Conservation (phyloP, 53 echinoderm and acorn worm species). For the Crossaster papposus region DNA sequence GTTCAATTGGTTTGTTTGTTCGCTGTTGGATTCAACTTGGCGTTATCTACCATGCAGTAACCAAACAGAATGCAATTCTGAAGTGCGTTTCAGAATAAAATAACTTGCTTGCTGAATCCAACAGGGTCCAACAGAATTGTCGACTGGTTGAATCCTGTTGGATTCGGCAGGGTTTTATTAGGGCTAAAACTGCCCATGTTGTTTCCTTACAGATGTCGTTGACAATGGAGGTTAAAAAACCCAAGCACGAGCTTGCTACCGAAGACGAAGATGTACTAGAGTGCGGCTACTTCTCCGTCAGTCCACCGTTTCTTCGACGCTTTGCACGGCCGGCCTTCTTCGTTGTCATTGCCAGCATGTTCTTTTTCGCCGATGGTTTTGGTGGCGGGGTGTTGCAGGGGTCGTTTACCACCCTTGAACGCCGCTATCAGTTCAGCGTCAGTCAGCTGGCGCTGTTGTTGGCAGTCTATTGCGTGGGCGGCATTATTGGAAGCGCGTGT, state of each 20-base stretch:
- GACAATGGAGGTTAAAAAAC: not conserved
- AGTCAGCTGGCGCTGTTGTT: not conserved
- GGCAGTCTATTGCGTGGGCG: not conserved
- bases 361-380: conserved; percentile 17
- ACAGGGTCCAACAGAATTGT: too few relatives aligned
- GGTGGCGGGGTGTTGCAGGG: conserved; percentile 14
- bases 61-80: too few relatives aligned
- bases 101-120: too few relatives aligned
- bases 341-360: not conserved
- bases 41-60: too few relatives aligned
- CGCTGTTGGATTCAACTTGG: too few relatives aligned
- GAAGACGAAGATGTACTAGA: not conserved
- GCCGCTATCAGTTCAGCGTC: conserved; percentile 14
- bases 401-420: conserved; percentile 3
- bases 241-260: not conserved
- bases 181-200: too few relatives aligned
- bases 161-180: too few relatives aligned
- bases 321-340: conserved; percentile 9
- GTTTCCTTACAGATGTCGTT: not conserved
- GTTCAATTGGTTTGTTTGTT: too few relatives aligned
- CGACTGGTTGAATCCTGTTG: too few relatives aligned
- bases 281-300: conserved; percentile 10
- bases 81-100: not conserved
- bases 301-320: conserved; percentile 20
- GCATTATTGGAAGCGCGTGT: not conserved